These are phyloP conservation scores for Brachionus angularis DNA, from an alignment of 1,140 invertebrate species.

Conservation along the genomic window DNA sequence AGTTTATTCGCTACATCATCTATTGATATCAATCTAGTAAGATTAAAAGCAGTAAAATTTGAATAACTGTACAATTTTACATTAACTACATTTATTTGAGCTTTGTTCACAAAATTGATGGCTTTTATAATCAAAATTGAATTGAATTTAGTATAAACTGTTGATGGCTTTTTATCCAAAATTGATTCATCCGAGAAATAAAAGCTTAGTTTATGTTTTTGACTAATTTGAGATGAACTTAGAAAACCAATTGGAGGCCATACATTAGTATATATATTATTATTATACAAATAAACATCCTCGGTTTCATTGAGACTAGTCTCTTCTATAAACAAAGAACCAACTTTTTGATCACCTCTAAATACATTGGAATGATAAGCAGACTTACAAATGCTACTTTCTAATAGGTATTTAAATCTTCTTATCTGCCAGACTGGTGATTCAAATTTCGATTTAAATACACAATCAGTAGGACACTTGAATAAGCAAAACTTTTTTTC, in stretches of 20 bases:
- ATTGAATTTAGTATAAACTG: not conserved
- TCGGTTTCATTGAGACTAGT: not conserved
- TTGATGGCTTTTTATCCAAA: no score
- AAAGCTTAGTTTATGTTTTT: no score
- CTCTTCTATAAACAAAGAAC: not conserved
- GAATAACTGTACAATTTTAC: not conserved
- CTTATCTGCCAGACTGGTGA: not conserved
- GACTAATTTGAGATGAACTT: no score
- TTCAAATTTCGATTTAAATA: not conserved
- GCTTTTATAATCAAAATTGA: not conserved
- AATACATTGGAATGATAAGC: not conserved
- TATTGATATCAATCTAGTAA: not conserved
- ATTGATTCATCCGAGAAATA: not conserved
- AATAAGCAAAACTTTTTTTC: not conserved
- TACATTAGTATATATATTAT: no score
- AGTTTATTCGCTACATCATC: not conserved
- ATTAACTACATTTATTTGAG: not conserved
- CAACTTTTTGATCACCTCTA: not conserved
- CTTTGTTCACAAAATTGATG: not conserved
- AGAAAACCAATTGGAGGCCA: no score
- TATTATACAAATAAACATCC: not conserved
- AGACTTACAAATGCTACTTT: constrained; percentile 20
- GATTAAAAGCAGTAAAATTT: not conserved
- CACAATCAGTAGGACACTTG: not conserved
- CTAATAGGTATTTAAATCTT: not conserved